Conservation (phyloP, 2,888 invertebrate species). For the Marronus borbonicus region DNA sequence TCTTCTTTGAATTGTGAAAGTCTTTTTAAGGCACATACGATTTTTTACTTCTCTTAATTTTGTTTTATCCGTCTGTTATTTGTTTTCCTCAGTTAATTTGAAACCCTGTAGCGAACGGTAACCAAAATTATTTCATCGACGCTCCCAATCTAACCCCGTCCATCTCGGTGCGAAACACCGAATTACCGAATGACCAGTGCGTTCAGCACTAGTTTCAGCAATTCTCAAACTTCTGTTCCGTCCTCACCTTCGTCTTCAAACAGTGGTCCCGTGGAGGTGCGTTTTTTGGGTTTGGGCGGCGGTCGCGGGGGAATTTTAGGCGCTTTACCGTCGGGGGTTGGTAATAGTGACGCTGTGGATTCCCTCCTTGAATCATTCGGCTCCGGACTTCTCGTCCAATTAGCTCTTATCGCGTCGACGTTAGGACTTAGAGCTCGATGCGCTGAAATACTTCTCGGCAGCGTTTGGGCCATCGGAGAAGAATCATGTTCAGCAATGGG, state of each 20-base stretch:
- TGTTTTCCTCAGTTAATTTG: constrained; percentile 49
- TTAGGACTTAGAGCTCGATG: constrained; percentile 69
- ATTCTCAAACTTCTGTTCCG: constrained; percentile 87
- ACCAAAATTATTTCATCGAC: background rate
- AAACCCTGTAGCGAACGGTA: constrained; percentile 55
- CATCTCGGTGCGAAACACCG: constrained; percentile 53
- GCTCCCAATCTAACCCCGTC: background rate
- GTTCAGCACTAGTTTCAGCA: constrained; percentile 67
- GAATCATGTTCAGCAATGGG: constrained; percentile 73
- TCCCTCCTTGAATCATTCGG: constrained; percentile 62
- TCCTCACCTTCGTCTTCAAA: constrained; percentile 93
- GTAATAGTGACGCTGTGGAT: constrained; percentile 62
- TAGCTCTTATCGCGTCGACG: constrained; percentile 67
- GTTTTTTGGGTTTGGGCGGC: constrained; percentile 88
- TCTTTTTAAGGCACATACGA: constrained; percentile 48
- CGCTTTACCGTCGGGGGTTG: constrained; percentile 56
- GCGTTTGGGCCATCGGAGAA: constrained; percentile 70
- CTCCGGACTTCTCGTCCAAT: constrained; percentile 71
- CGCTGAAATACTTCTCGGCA: constrained; percentile 64
- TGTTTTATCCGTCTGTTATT: background rate
- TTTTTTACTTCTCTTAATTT: background rate
- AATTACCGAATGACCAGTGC: constrained; percentile 64
- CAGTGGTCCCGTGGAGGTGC: constrained; percentile 80
- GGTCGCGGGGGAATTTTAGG: constrained; percentile 87
- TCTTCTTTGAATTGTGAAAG: background rate